These are phyloP conservation scores for Cebidichthys violaceus DNA, from an alignment of 2,113 vertebrate genomes.

Conservation along the genomic window DNA sequence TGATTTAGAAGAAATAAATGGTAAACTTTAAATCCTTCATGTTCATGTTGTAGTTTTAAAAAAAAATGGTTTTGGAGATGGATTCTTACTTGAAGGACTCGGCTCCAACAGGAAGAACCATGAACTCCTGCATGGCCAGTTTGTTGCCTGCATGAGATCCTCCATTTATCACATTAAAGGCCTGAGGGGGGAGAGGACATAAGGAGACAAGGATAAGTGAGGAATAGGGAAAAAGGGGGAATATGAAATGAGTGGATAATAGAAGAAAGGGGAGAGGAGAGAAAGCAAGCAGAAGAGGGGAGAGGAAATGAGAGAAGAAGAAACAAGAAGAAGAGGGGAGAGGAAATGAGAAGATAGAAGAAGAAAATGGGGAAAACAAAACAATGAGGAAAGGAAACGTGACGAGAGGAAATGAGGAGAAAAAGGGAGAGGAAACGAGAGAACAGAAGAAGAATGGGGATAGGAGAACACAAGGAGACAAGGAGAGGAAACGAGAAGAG, in stretches of 20 bases:
- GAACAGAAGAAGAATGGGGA: not conserved
- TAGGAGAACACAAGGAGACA: too few relatives aligned
- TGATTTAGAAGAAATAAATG: too few relatives aligned
- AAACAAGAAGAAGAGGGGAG: not conserved
- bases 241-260: not conserved
- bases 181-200: slow-evolving; percentile 78
- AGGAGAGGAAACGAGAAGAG: not conserved
- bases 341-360: not conserved
- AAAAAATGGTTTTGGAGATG: not conserved
- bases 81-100: slow-evolving; percentile 88
- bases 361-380: too few relatives aligned
- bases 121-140: slow-evolving; percentile 97
- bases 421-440: not conserved
- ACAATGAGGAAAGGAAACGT: not conserved
- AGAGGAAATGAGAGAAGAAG: not conserved
- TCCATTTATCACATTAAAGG: slow-evolving; percentile 96
- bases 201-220: not conserved
- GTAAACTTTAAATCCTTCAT: not conserved
- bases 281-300: not conserved
- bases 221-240: not conserved
- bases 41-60: not conserved
- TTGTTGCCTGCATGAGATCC: slow-evolving; percentile 97
- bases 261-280: not conserved
- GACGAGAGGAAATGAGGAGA: too few relatives aligned
- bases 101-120: slow-evolving; percentile 95